Conservation (phyloP, 2,797 vertebrate species). For the Tokudaia muenninki region DNA sequence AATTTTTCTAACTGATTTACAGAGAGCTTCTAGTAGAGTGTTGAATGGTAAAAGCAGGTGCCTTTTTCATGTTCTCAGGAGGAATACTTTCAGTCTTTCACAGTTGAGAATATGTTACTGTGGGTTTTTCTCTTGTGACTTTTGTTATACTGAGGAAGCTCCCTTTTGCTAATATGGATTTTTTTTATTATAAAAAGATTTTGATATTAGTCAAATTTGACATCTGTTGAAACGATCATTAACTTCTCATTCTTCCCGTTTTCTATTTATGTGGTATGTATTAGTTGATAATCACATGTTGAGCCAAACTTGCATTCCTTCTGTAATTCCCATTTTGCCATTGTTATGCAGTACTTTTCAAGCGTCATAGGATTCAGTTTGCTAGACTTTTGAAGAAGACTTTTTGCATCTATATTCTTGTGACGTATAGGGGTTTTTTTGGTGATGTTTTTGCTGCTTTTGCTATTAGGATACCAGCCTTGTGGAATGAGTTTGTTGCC, state of each 20-base stretch:
- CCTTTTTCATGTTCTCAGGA: background rate
- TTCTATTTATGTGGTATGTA: background rate
- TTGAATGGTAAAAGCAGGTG: background rate
- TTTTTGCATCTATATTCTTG: background rate
- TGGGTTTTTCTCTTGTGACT: background rate
- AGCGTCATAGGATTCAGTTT: background rate
- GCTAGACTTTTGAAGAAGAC: background rate
- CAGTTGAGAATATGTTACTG: background rate
- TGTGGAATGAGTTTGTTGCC: background rate
- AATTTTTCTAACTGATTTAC: background rate
- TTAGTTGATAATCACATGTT: background rate
- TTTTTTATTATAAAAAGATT: background rate
- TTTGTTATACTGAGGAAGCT: background rate
- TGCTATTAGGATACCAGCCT: background rate
- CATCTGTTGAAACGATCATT: background rate
- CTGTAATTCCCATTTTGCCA: background rate
- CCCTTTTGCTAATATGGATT: background rate
- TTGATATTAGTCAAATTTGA: background rate
- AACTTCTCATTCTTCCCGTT: background rate
- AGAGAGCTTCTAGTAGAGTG: background rate
- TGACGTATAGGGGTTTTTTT: background rate
- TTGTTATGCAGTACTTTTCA: background rate
- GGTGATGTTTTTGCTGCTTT: background rate
- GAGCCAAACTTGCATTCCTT: background rate
- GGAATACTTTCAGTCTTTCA: background rate